Conservation (phyloP, 2,888 invertebrate species). For the Scaptomyza polygonia region DNA sequence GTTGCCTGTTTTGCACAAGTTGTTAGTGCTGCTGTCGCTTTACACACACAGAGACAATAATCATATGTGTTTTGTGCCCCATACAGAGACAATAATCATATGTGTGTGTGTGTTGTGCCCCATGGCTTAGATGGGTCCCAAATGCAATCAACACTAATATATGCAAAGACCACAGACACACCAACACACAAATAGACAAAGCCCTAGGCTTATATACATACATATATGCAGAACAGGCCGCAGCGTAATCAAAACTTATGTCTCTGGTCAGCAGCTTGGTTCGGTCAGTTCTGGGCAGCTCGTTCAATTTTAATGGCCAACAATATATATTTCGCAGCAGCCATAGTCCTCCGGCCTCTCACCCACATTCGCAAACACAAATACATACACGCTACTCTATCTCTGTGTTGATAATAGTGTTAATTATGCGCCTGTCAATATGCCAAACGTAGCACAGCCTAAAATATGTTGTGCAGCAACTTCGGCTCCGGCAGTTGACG, state of each 20-base stretch:
- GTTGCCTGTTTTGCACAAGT: conserved; percentile 24
- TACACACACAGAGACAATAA: conserved; percentile 25
- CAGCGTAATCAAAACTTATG: conserved; percentile 65
- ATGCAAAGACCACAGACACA: conserved; percentile 15
- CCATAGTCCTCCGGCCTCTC: neutral
- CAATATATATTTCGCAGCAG: conserved; percentile 37
- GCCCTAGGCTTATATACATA: conserved; percentile 37
- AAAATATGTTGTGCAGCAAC: conserved; percentile 58
- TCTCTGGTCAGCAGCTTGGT: conserved; percentile 40
- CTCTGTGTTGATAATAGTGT: conserved; percentile 73
- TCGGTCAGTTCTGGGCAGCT: conserved; percentile 26
- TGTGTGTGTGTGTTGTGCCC: conserved; percentile 28
- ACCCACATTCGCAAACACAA: neutral
- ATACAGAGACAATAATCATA: conserved; percentile 35
- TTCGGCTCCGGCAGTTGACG: conserved; percentile 13
- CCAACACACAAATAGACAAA: conserved; percentile 28
- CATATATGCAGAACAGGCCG: conserved; percentile 32
- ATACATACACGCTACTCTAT: neutral
- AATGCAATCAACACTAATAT: conserved; percentile 59
- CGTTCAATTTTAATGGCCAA: conserved; percentile 62
- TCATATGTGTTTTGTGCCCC: conserved; percentile 32
- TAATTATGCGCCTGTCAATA: conserved; percentile 78
- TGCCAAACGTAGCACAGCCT: conserved; percentile 69
- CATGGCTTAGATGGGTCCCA: conserved; percentile 39
- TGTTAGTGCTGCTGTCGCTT: neutral